Conservation (phyloP, 2,888 invertebrate species). For the Agrotis clavis region DNA sequence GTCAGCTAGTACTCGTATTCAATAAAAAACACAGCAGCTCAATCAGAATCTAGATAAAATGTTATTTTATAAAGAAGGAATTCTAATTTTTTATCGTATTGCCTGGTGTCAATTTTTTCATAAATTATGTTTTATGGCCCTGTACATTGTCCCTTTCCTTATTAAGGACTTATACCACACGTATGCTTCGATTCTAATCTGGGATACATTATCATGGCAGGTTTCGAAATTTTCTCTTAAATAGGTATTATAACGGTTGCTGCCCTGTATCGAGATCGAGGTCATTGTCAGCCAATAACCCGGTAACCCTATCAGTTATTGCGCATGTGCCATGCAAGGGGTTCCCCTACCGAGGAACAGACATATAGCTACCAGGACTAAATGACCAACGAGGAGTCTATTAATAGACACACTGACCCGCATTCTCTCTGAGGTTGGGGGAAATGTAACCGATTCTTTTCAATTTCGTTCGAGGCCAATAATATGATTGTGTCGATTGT, state of each 20-base stretch:
- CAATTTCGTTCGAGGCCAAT: background rate
- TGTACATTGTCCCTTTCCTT: no score
- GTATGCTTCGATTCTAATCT: background rate
- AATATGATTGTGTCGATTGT: no score
- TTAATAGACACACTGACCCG: conserved; percentile 4
- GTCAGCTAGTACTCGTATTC: no score
- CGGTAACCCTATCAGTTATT: background rate
- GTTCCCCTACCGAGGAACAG: conserved; percentile 4
- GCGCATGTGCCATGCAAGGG: conserved; percentile 22
- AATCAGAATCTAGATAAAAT: no score
- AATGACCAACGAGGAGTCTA: background rate
- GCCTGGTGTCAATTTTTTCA: no score
- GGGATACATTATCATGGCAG: background rate
- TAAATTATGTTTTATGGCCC: no score
- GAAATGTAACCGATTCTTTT: background rate
- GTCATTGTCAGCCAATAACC: conserved; percentile 25
- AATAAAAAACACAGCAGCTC: no score
- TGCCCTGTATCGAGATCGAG: conserved; percentile 6
- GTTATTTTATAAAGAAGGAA: no score
- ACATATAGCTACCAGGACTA: conserved; percentile 19
- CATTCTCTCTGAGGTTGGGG: background rate
- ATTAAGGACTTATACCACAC: no score
- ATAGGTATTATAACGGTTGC: background rate
- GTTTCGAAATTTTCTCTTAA: background rate
- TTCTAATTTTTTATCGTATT: no score